Conservation (phyloP, 2,797 vertebrate species). For the Poeciliopsis infans region DNA sequence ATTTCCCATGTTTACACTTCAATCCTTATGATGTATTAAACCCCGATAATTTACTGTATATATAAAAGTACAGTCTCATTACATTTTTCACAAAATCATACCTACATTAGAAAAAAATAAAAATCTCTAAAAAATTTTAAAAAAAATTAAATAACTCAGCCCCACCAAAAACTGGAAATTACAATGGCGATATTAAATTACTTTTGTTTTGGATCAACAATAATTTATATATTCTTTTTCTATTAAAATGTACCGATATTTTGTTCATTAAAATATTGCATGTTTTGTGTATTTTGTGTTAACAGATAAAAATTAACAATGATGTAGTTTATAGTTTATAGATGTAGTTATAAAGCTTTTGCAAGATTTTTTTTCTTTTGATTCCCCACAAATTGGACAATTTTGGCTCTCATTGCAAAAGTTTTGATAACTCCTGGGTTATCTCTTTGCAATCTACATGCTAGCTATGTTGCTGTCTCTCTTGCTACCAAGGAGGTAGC, state of each 20-base stretch:
- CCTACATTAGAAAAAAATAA: background rate
- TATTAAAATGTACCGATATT: too few species aligned
- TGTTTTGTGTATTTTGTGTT: background rate
- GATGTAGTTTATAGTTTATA: too few species aligned
- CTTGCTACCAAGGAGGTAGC: too few species aligned
- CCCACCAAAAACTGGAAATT: too few species aligned
- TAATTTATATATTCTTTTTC: too few species aligned
- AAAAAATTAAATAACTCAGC: too few species aligned
- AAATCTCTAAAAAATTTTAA: too few species aligned
- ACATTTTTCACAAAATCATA: background rate
- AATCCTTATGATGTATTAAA: background rate
- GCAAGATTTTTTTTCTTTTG: background rate
- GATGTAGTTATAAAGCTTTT: background rate
- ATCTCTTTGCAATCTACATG: background rate
- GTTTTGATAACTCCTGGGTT: background rate
- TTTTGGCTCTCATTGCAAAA: background rate
- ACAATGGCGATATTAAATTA: too few species aligned
- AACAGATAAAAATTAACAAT: background rate
- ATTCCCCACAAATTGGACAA: background rate
- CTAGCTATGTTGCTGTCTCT: too few species aligned
- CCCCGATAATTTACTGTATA: background rate
- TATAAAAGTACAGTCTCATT: background rate
- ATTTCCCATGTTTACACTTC: background rate
- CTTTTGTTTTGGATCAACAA: too few species aligned
- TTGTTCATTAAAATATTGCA: background rate